Evolutionary conservation across 2,113 vertebrate species (phyloP).

Genomic region (Tonatia bakeri): DNA sequence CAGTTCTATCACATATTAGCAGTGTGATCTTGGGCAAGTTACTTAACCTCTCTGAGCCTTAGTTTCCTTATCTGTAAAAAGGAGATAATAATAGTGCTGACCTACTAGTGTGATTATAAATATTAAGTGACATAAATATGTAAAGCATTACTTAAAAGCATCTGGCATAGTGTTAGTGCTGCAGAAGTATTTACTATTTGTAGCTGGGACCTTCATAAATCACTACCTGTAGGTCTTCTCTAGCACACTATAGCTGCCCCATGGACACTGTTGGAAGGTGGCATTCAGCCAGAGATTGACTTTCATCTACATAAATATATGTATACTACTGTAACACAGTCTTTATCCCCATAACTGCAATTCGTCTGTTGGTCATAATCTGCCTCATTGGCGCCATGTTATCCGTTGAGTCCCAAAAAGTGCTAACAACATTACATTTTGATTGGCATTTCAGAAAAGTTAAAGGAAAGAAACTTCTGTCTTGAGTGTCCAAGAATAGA

Average conservation of each 20-base stretch:
- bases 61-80: not conserved
- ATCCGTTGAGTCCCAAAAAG: slow-evolving; percentile 24
- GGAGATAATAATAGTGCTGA: not conserved
- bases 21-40: not conserved
- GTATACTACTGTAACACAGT: not conserved
- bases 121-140: not conserved
- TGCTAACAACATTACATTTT: slow-evolving; percentile 38
- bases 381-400: not conserved
- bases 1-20: not conserved
- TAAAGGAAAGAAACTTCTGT: slow-evolving; percentile 35
- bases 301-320: not conserved
- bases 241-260: not conserved
- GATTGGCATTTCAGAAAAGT: slow-evolving; percentile 52
- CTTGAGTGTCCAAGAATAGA: slow-evolving; percentile 65
- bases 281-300: not conserved
- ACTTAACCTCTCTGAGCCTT: not conserved
- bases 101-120: not conserved
- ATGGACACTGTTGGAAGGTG: not conserved
- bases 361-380: not conserved
- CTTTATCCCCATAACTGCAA: not conserved
- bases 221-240: not conserved
- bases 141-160: not conserved
- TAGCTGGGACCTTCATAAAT: too few relatives aligned
- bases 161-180: not conserved
- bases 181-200: not conserved